Base-by-base conservation (phyloP, 2,888 invertebrate genomes). In the Phengaris alcon region DNA sequence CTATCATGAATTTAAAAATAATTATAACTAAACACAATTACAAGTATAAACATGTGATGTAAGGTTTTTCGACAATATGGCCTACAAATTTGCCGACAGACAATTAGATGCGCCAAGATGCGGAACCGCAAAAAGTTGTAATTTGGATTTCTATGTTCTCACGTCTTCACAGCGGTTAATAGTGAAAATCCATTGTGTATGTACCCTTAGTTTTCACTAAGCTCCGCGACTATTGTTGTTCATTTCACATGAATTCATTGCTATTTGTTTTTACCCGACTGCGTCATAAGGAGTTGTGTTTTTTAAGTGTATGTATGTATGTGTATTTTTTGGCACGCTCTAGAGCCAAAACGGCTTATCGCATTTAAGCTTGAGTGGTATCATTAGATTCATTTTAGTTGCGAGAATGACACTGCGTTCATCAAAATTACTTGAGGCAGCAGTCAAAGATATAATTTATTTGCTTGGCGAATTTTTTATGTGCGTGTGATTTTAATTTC, bases 71-170 rank as follows among this genome's bases (percentile, higher is more conserved):
- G 70, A 51, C 48, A 48, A 51, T n/a, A 15, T 69, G 6, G 64
- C 64, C 22, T 35, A 52, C 64, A 10, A 22, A 64, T 64, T 48
- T 8, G 48, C 52, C 52, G 52, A 10, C 13, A 12, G 35, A 64
- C 69, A 10, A 73, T 76, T 78, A 75, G 46, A 75, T 68, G 74
- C 72, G 54, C 64, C 55, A 76, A 77, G 76, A 75, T 72, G 77
- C 77, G 79, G 78, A 84, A 90, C 89, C 89, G 85, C 90, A 91
- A 88, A 86, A 87, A 87, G 83, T 80, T 84, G 87, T 82, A 87
- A 89, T 89, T 91, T 87, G 85, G 85, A 88, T 91, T 90, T 91
- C 90, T 91, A 85, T 87, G 84, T 91, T 93, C 91, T 86, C 93
- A 91, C 91, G 88, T 88, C 85, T 87, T 87, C 81, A 84, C 85